Evolutionary conservation across 2,113 vertebrate species (phyloP), one percentile per base, ranked within the genome.

Genomic region (Gasterosteus aculeatus): DNA sequence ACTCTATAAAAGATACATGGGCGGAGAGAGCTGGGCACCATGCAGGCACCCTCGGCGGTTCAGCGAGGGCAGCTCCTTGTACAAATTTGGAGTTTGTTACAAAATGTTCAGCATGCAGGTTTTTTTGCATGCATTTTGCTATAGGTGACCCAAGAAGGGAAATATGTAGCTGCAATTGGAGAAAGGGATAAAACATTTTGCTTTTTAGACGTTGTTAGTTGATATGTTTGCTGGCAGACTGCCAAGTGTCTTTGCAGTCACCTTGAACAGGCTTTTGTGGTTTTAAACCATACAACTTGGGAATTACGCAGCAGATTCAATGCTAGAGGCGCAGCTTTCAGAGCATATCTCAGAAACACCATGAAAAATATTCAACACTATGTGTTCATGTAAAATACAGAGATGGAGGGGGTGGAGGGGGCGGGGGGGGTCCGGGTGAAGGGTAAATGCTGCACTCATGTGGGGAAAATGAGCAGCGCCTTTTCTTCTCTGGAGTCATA

Each of bases 381-480:
- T 72, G 62, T 65, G 61, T 81, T 82, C 77, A 85, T 83, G 82
- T 77, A 80, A 85, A 83, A 87, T 69, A 84, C 31, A 1, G 62
- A 80, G 63, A 47, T 11, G 42, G 29, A 31, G 46, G 15, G 1
- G n/a, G 53, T 16, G 14, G 35, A n/a, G 35, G 59, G 10, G 0
- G 5, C 1, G 54, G 77, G 69, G 76, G 84, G 64, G 82, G 84
- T 85, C 81, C 11, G 72, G 88, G 84, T 85, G 79, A 85, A 92
- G 89, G 85, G 85, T 90, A 89, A 90, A 92, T 93, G 88, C 92
- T 93, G 92, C 92, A 75, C 91, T 85, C 92, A 81, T 91, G 92
- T 91, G 92, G 92, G 85, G 77, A 75, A 86, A 89, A 62, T 33
- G 85, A 89, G 90, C 83, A 89, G 76, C 79, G 81, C 77, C 78